Evolutionary conservation across 2,113 vertebrate genomes (phyloP).

Genomic region (Pithys albifrons): DNA sequence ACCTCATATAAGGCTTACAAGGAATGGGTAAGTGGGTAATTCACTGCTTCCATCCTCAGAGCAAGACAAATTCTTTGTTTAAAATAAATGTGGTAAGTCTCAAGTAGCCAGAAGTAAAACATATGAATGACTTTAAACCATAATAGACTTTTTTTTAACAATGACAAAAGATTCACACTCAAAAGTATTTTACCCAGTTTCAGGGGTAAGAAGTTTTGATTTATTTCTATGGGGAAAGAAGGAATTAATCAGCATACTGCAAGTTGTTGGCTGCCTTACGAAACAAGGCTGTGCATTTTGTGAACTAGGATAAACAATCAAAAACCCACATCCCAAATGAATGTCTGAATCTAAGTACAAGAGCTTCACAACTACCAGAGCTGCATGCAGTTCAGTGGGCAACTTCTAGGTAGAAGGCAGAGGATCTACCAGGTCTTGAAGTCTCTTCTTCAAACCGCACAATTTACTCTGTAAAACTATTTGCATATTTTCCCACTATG

Average conservation of each 20-base stretch:
- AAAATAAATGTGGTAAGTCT: neutral
- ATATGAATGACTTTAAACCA: neutral
- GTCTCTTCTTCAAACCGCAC: neutral
- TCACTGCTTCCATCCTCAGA: neutral
- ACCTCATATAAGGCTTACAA: neutral
- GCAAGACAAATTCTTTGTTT: neutral
- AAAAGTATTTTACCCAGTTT: neutral
- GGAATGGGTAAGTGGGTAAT: neutral
- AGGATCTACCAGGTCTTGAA: neutral
- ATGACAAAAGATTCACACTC: neutral
- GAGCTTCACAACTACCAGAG: neutral
- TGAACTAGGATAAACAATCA: neutral
- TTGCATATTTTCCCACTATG: neutral
- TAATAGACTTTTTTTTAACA: neutral
- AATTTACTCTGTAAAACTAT: neutral
- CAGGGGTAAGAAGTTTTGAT: neutral
- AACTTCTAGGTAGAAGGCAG: neutral
- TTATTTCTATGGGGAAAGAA: neutral
- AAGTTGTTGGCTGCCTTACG: neutral
- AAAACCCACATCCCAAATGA: neutral
- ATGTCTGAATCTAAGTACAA: neutral
- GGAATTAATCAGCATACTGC: neutral
- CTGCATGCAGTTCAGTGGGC: neutral
- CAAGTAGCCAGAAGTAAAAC: neutral
- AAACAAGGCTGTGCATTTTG: neutral